Conservation (phyloP, 1,140 invertebrate species). For the Babylonia areolata region DNA sequence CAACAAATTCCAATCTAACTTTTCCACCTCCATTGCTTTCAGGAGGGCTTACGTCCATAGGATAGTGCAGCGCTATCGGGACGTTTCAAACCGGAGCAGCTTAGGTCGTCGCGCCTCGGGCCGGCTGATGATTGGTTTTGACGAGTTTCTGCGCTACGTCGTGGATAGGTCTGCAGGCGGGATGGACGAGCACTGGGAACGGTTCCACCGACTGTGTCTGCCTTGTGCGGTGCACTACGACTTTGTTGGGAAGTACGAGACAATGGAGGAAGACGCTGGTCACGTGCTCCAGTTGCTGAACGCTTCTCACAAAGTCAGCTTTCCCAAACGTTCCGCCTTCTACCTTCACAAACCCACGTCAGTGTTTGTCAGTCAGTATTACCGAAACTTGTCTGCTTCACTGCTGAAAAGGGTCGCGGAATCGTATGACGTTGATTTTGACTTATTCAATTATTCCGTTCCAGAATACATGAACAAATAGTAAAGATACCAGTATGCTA, state of each 20-base stretch:
- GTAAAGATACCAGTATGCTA: too few species aligned
- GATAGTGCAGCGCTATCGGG: neutral
- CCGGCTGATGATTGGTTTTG: neutral
- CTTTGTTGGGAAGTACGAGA: slow-evolving; percentile 30
- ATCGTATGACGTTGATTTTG: neutral
- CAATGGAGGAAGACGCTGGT: slow-evolving; percentile 11
- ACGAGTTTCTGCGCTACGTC: too few species aligned
- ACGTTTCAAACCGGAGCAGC: neutral
- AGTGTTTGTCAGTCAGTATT: neutral
- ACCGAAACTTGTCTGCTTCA: neutral
- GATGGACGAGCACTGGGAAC: too few species aligned
- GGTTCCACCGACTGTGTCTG: too few species aligned
- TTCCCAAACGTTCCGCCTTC: neutral
- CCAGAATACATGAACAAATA: too few species aligned
- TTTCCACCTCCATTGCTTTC: neutral
- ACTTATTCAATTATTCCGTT: neutral
- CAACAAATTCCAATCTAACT: neutral
- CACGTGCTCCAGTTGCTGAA: neutral
- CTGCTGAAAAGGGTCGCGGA: too few species aligned
- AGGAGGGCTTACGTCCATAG: neutral
- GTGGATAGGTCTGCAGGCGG: neutral
- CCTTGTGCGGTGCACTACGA: slow-evolving; percentile 35
- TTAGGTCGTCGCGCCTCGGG: neutral
- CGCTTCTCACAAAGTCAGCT: neutral
- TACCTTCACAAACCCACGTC: neutral